phyloP scores from a whole-genome alignment of 2,888 invertebrate species.

The Trissonchulus sp. region DNA sequence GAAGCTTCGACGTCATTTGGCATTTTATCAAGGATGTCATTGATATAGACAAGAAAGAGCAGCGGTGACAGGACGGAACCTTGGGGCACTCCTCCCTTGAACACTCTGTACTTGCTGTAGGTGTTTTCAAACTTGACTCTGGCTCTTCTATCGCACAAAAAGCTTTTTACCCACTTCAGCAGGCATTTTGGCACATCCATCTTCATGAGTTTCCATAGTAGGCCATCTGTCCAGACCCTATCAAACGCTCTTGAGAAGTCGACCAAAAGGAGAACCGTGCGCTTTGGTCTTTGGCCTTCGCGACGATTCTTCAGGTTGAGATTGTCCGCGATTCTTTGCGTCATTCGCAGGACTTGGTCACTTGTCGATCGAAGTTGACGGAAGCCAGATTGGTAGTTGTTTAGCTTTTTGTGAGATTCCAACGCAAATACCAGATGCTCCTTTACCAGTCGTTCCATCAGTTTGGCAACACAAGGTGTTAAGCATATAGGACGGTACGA shows the following conservation, averaged over 20 bases:
- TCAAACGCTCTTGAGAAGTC: slow-evolving; percentile 13
- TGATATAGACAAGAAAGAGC: not conserved
- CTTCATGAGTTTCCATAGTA: not conserved
- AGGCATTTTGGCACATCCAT: not conserved
- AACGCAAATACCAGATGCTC: not conserved
- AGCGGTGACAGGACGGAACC: not conserved
- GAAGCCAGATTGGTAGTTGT: not conserved
- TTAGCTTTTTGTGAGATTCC: not conserved
- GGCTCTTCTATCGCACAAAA: not conserved
- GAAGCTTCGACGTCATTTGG: not conserved
- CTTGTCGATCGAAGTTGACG: not conserved
- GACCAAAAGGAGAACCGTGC: not conserved
- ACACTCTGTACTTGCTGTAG: not conserved
- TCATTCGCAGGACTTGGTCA: not conserved
- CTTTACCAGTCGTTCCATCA: not conserved
- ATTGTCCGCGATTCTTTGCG: too few species aligned
- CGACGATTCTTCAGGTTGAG: not conserved
- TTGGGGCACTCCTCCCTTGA: not conserved
- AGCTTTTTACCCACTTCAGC: not conserved
- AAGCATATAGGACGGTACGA: not conserved
- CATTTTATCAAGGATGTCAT: slow-evolving; percentile 5
- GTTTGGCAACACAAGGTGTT: not conserved
- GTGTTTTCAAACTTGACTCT: slow-evolving; percentile 5
- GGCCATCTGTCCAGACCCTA: slow-evolving; percentile 1
- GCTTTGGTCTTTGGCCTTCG: too few species aligned